Evolutionary conservation across 2,113 vertebrate species (phyloP), one percentile per base, ranked within the genome.

Genomic region (Rhinoderma darwinii): DNA sequence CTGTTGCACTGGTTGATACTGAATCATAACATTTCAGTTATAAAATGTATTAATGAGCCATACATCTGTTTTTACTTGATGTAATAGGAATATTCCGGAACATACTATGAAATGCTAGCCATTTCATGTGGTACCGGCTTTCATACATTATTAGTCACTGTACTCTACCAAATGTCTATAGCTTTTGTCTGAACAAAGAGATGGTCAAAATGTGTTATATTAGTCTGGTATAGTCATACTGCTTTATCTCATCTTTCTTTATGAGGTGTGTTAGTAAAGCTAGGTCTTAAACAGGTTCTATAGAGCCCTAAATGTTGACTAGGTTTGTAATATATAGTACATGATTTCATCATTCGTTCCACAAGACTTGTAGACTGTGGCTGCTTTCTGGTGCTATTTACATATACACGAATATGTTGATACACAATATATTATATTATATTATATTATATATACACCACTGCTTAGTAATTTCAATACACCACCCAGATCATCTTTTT

Each of bases 71-170:
- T 61, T 84, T 75, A 15, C 25, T 84, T 43, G 66, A 74, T 72
- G 56, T 76, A 76, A 61, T 63, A 47, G 73, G n/a, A 76, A 77
- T 76, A 84, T 84, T 84, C 54, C 44, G 83, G 37, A 77, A 76
- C 37, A 77, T 63, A 25, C 11, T 43, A n/a, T 50, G 25, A 27
- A 76, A 74, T 4, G 17, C 12, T 27, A 30, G 73, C 6, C 35
- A 74, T 84, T 84, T 84, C 68, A 74, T 84, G 82, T 63, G 39
- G 54, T 74, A 63, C 72, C 39, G 9, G n/a, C 20, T 84, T 84
- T 51, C 50, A 63, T 47, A 22, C 37, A 77, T 76, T 41, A 30
- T 76, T 30, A 43, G 20, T 74, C 27, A 61, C 83, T 37, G 27
- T 27, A 59, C 30, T 39, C 30, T 56, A 41, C 27, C 32, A 43